Evolutionary conservation across 1,140 invertebrate genomes (phyloP).

Genomic region (Mycetomoellerius zeteki): DNA sequence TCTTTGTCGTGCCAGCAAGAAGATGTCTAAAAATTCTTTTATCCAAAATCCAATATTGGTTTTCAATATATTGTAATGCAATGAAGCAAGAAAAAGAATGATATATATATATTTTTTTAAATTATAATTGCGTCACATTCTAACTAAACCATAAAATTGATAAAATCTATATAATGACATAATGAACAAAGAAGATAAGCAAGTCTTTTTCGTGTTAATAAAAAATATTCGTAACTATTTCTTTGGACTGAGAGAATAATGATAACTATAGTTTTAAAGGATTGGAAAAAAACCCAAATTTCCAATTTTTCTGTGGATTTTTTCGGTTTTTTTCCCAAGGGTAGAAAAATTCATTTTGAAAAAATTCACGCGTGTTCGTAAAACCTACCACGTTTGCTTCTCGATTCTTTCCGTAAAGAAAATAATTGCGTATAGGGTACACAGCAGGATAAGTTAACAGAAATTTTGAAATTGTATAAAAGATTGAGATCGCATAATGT

Average conservation of each 20-base stretch:
- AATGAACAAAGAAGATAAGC: background rate
- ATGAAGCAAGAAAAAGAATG: background rate
- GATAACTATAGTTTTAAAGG: too few relatives aligned
- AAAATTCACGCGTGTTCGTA: too few relatives aligned
- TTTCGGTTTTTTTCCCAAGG: too few relatives aligned
- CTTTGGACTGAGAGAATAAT: background rate
- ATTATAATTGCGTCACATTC: constrained; percentile 17
- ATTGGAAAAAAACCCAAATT: too few relatives aligned
- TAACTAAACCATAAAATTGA: background rate
- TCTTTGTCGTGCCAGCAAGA: background rate
- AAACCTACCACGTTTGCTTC: too few relatives aligned
- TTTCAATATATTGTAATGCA: constrained; percentile 9
- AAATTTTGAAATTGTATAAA: too few relatives aligned
- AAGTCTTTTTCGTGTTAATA: background rate
- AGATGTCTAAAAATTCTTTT: constrained; percentile 9
- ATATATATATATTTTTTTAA: background rate
- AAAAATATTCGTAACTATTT: background rate
- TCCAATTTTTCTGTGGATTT: too few relatives aligned
- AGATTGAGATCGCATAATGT: too few relatives aligned
- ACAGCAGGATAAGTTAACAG: too few relatives aligned
- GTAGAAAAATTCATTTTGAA: too few relatives aligned
- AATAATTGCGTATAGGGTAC: too few relatives aligned
- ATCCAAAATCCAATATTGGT: constrained; percentile 3
- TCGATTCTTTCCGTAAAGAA: too few relatives aligned
- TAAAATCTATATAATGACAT: background rate